phyloP scores from a whole-genome alignment of 2,113 vertebrate genomes.

The Prunella himalayana region DNA sequence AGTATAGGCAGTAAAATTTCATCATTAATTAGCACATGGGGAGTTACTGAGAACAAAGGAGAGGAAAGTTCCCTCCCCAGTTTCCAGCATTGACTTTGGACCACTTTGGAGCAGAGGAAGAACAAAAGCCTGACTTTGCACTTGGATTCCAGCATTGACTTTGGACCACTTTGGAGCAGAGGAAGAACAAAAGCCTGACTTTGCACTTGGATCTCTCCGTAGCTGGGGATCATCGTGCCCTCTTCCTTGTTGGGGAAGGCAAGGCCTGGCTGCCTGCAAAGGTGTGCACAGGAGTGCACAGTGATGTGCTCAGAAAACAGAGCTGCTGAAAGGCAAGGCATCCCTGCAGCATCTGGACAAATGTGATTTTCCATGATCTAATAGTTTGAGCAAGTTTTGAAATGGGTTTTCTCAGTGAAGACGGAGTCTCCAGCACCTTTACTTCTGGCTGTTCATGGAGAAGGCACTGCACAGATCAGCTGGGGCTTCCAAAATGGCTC shows the following conservation, averaged over 20 bases:
- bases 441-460: neutral
- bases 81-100: neutral
- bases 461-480: neutral
- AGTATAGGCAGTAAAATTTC: neutral
- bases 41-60: neutral
- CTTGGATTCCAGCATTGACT: neutral
- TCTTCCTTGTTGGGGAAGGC: neutral
- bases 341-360: neutral
- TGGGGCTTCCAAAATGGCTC: neutral
- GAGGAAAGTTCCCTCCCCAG: neutral
- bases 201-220: accelerated
- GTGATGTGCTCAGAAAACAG: neutral
- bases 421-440: accelerated
- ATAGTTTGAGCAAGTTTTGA: neutral
- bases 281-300: accelerated
- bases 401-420: neutral
- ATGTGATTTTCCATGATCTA: neutral
- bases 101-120: neutral
- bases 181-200: neutral
- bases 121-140: neutral
- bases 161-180: neutral
- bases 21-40: neutral
- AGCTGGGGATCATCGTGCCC: accelerated
- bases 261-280: accelerated
- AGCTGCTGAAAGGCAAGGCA: neutral